Conservation (phyloP, 2,888 invertebrate species). For the Operophtera brumata region DNA sequence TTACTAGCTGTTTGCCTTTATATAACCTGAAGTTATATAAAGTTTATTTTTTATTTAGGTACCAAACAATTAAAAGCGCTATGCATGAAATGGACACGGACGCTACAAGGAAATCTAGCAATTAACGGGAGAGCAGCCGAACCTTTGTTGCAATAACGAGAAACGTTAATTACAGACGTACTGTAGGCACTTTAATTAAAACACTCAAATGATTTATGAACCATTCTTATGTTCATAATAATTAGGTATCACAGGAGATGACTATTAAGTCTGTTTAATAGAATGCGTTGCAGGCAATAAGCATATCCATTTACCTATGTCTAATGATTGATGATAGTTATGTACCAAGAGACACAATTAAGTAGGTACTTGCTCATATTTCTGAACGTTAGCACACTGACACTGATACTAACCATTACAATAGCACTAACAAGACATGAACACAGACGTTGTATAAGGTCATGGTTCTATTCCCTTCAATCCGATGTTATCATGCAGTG, state of each 20-base stretch:
- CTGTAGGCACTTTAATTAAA: slow-evolving; percentile 34
- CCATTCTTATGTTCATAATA: slow-evolving; percentile 15
- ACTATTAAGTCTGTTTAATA: not conserved
- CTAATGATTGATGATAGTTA: not conserved
- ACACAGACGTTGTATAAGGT: slow-evolving; percentile 48
- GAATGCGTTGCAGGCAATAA: not conserved
- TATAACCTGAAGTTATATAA: slow-evolving; percentile 16
- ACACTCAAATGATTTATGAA: slow-evolving; percentile 22
- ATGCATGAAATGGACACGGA: slow-evolving; percentile 30
- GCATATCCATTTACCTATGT: not conserved
- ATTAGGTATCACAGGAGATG: not conserved
- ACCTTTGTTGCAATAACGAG: slow-evolving; percentile 41
- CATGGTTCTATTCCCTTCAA: slow-evolving; percentile 52
- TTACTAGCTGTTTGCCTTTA: slow-evolving; percentile 25
- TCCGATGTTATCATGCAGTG: slow-evolving; percentile 43
- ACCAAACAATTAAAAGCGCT: slow-evolving; percentile 25
- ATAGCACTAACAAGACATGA: slow-evolving; percentile 61
- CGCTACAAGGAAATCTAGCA: slow-evolving; percentile 1
- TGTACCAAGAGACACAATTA: not conserved
- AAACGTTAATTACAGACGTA: slow-evolving; percentile 32
- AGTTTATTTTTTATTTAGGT: slow-evolving; percentile 21
- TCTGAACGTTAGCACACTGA: slow-evolving; percentile 27
- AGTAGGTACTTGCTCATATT: slow-evolving; percentile 3
- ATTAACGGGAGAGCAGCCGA: slow-evolving; percentile 42
- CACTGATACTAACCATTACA: slow-evolving; percentile 46